phyloP scores from a whole-genome alignment of 2,888 invertebrate genomes.

The Napeogenes sylphis region DNA sequence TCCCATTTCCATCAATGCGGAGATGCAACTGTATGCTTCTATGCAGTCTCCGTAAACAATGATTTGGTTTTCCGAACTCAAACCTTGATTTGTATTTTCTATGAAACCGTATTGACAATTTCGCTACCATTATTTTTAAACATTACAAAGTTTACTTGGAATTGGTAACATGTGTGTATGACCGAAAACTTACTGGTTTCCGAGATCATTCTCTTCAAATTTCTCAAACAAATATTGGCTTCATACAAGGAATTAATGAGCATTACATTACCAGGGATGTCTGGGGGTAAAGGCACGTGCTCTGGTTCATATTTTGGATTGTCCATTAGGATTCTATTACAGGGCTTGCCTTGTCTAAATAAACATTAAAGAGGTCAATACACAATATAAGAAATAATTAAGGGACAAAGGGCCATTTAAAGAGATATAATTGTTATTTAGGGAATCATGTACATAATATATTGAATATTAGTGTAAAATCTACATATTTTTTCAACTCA shows the following conservation, averaged over 20 bases:
- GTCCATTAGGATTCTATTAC: conserved; percentile 58
- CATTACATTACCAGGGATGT: conserved; percentile 79
- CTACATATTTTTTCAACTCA: conserved; percentile 38
- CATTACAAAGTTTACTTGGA: background rate
- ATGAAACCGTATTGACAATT: conserved; percentile 3
- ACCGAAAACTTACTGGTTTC: conserved; percentile 47
- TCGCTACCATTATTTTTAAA: background rate
- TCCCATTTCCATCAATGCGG: conserved; percentile 80
- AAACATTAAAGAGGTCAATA: background rate
- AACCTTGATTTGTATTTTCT: conserved; percentile 37
- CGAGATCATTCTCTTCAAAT: conserved; percentile 56
- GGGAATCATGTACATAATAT: background rate
- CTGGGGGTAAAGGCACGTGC: conserved; percentile 47
- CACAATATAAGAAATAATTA: background rate
- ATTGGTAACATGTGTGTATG: background rate
- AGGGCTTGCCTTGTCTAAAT: conserved; percentile 36
- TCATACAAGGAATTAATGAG: conserved; percentile 79
- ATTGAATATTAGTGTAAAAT: background rate
- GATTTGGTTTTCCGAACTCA: conserved; percentile 51
- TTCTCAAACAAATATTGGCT: conserved; percentile 65
- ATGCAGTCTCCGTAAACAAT: conserved; percentile 84
- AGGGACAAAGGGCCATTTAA: background rate
- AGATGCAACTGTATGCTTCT: conserved; percentile 81
- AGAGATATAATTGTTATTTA: background rate
- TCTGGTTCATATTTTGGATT: conserved; percentile 53